Evolutionary conservation across 1,140 invertebrate species (phyloP).

Genomic region (Phocides pigmalion): DNA sequence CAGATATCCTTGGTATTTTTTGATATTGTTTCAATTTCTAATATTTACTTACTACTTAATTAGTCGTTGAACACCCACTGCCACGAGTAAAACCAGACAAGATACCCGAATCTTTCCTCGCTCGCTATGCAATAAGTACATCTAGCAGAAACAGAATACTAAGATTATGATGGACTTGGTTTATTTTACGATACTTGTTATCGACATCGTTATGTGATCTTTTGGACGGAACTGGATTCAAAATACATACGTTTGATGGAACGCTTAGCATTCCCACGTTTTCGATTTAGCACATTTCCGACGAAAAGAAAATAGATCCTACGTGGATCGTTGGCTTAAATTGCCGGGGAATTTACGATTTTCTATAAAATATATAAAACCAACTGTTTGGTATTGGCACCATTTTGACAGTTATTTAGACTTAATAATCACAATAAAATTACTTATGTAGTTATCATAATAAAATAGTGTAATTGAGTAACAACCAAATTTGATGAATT

Average conservation of each 20-base stretch:
- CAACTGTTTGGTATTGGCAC: too few species aligned
- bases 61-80: too few species aligned
- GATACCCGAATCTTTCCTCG: background rate
- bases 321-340: constrained; percentile 26
- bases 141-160: constrained; percentile 4
- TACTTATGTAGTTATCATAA: too few species aligned
- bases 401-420: too few species aligned
- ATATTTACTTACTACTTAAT: too few species aligned
- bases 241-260: constrained; percentile 15
- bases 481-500: too few species aligned
- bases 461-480: too few species aligned
- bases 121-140: background rate
- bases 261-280: constrained; percentile 28
- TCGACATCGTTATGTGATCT: constrained; percentile 24
- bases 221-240: constrained; percentile 9
- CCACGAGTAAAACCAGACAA: too few species aligned
- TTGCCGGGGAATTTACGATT: constrained; percentile 13
- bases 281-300: constrained; percentile 29
- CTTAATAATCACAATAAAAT: too few species aligned
- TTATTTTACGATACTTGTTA: constrained; percentile 21
- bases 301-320: constrained; percentile 30
- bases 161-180: constrained; percentile 9
- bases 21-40: too few species aligned
- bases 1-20: too few species aligned
- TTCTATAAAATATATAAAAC: background rate